phyloP scores from a whole-genome alignment of 2,797 vertebrate species.

The Pipistrellus kuhlii region DNA sequence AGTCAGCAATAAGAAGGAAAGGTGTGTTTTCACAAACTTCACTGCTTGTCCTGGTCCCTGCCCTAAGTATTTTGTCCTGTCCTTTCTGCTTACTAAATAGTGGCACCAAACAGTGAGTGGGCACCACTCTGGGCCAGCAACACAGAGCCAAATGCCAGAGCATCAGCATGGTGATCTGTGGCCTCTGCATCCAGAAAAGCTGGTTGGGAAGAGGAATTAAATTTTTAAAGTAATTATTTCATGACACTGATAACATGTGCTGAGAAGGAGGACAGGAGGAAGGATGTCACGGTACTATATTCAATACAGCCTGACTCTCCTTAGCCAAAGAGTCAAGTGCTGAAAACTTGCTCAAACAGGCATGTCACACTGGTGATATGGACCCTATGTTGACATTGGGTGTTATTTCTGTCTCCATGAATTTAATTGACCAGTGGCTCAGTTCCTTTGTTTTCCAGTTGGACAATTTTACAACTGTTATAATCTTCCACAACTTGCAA shows the following conservation, averaged over 20 bases:
- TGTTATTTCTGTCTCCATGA: conserved; percentile 14
- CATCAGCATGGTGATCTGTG: rapidly evolving
- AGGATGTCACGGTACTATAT: not conserved
- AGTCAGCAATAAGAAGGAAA: not conserved
- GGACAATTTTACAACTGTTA: conserved; percentile 25
- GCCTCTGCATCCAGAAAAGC: not conserved
- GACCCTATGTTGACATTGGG: not conserved
- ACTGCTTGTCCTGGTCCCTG: not conserved
- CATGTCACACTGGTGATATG: not conserved
- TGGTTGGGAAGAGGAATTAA: not conserved
- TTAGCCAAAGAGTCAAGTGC: not conserved
- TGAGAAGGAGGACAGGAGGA: not conserved
- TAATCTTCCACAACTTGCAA: conserved; percentile 43
- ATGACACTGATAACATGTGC: not conserved
- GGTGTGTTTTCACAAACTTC: not conserved
- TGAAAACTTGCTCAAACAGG: not conserved
- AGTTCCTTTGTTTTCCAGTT: conserved; percentile 49
- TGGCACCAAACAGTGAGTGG: not conserved
- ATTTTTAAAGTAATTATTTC: not conserved
- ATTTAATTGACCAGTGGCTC: conserved; percentile 42
- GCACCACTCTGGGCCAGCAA: not conserved
- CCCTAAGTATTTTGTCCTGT: not conserved
- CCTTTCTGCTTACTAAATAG: not conserved
- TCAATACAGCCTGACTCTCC: not conserved
- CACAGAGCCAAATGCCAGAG: not conserved